Conservation (phyloP, 2,797 vertebrate genomes). For the Channallabes apus region DNA sequence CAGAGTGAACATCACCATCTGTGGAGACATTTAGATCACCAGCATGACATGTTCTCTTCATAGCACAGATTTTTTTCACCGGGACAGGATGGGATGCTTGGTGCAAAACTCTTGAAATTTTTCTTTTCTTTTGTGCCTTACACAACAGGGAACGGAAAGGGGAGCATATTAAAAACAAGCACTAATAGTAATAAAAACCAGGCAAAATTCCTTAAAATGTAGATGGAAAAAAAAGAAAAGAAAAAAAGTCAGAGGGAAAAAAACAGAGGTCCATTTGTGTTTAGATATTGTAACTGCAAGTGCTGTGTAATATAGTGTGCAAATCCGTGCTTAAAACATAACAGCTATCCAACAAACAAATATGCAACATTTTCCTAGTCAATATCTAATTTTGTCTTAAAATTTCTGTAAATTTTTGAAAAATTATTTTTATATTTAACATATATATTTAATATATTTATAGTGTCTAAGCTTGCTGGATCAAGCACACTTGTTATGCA, state of each 20-base stretch:
- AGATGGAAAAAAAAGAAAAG: not conserved
- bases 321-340: too few relatives aligned
- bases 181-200: not conserved
- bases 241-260: not conserved
- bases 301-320: too few relatives aligned
- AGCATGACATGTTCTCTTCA: conserved; percentile 21
- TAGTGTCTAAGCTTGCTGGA: too few relatives aligned
- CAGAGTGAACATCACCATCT: conserved; percentile 75
- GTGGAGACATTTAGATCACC: conserved; percentile 65
- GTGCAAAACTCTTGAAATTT: conserved; percentile 43
- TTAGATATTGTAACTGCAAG: not conserved
- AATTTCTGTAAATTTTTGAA: too few relatives aligned
- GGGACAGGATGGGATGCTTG: conserved; percentile 47
- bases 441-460: too few relatives aligned
- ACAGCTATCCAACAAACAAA: too few relatives aligned
- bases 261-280: not conserved
- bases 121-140: conserved; percentile 3
- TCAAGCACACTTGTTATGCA: too few relatives aligned
- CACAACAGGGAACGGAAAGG: not conserved
- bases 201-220: not conserved
- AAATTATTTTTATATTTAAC: too few relatives aligned
- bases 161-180: not conserved
- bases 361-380: too few relatives aligned
- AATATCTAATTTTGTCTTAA: too few relatives aligned
- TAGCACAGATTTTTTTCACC: conserved; percentile 55